Evolutionary conservation across 2,113 vertebrate species (phyloP).

Genomic region (Eonycteris spelaea): DNA sequence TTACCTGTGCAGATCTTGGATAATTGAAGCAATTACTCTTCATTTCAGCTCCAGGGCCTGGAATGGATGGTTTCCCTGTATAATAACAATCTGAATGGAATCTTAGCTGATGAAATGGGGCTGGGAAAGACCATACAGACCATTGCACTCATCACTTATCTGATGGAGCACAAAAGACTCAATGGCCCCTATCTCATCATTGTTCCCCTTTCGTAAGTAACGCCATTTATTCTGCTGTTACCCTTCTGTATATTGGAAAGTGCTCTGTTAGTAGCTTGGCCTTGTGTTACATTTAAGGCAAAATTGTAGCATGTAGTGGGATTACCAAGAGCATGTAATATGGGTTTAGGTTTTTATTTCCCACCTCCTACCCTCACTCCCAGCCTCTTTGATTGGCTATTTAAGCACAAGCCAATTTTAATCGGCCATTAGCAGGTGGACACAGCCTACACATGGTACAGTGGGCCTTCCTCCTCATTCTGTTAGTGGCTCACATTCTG

Average conservation of each 20-base stretch:
- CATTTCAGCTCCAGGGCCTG: constrained; percentile 93
- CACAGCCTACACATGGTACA: accelerated
- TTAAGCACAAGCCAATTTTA: background rate
- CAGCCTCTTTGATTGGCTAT: background rate
- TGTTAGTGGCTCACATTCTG: background rate
- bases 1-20: constrained; percentile 65
- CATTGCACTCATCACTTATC: constrained; percentile 97
- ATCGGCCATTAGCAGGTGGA: background rate
- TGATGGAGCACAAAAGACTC: constrained; percentile 98
- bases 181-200: constrained; percentile 99
- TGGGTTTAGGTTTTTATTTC: background rate
- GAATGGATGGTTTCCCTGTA: constrained; percentile 99
- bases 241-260: background rate
- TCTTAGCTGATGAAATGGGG: constrained; percentile 99
- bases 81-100: constrained; percentile 98
- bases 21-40: constrained; percentile 74
- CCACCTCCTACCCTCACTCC: background rate
- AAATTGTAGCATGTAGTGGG: background rate
- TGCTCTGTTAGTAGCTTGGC: background rate
- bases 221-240: background rate
- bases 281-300: constrained; percentile 17
- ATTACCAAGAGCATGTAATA: background rate
- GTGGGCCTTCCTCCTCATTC: background rate
- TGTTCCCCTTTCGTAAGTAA: constrained; percentile 97
- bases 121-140: constrained; percentile 99